Base-by-base conservation (phyloP, 2,113 vertebrate genomes). In the Isichthys henryi region DNA sequence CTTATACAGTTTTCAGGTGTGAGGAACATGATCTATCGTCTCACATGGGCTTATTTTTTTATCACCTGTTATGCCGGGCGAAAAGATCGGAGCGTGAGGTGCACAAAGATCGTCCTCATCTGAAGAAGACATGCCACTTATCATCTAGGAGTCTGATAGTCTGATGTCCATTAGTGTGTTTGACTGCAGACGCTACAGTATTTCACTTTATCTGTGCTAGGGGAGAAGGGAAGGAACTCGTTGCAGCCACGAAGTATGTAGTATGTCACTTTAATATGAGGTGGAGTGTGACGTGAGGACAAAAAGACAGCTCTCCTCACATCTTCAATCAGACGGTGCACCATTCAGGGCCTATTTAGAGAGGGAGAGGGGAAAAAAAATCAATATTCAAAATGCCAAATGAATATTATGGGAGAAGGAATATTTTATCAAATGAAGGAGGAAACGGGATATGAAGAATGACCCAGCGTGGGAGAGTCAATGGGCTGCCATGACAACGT, bases 371-470 rank as follows among this genome's bases (percentile, higher is more conserved):
- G 45, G 27, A 62, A 66, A n/a, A 85, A 89, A 91, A 91, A 95
- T 95, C 95, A 94, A 96, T 95, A 95, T 95, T 95, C 94, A 95
- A 96, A 95, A 94, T 93, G 94, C 93, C 94, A 95, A 95, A 96
- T 95, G 94, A 96, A 96, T 95, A 93, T 94, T 94, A 58, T 23
- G 86, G 6, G 39, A 88, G 86, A 90, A 92, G 95, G 94, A 94
- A 95, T 92, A 94, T 95, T 93, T 94, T 94, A 95, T 95, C 94
- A 94, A 95, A 95, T 94, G 93, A 94, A 92, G 93, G 94, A 94
- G 94, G 93, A 95, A 95, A 95, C 95, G 94, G 95, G 93, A 96
- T 95, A 95, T 95, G 95, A 96, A 94, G 95, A 94, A 96, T 95
- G 94, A 95, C 94, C 95, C 94, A 94, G 94, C 94, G 94, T 93